Conservation (phyloP, 2,888 invertebrate species). For the Chorisops tibialis region DNA sequence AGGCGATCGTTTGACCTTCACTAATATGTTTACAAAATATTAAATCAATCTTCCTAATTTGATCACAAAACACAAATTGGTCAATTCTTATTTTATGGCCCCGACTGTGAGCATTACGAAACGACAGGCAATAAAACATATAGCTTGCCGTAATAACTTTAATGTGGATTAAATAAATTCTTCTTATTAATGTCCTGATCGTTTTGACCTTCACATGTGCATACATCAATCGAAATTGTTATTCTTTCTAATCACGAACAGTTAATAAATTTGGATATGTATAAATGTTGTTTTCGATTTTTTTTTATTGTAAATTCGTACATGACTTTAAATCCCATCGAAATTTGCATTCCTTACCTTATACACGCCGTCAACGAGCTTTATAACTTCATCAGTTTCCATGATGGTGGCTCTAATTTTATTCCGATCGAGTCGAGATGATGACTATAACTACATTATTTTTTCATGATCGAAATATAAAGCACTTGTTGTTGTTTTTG, state of each 20-base stretch:
- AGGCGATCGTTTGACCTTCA: too few species aligned
- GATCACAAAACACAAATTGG: too few species aligned
- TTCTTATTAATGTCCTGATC: neutral
- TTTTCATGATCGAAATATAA: constrained; percentile 2
- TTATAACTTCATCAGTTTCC: constrained; percentile 86
- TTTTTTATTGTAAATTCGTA: neutral
- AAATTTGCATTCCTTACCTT: constrained; percentile 60
- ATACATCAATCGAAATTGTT: neutral
- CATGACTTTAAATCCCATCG: neutral
- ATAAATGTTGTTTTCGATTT: constrained; percentile 1
- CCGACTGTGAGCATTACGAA: too few species aligned
- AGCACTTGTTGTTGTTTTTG: too few species aligned
- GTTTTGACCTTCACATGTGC: constrained; percentile 16
- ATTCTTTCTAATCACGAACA: constrained; percentile 5
- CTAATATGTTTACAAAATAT: too few species aligned
- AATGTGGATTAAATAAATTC: too few species aligned
- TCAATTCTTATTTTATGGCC: too few species aligned
- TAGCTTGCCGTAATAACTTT: too few species aligned
- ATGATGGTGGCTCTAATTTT: constrained; percentile 17
- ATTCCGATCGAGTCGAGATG: constrained; percentile 3
- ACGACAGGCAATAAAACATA: too few species aligned
- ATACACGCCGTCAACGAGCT: constrained; percentile 86
- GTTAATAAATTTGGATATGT: neutral
- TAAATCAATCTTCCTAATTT: too few species aligned
- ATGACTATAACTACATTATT: constrained; percentile 4